Evolutionary conservation across 2,113 vertebrate genomes (phyloP), one percentile per base, ranked within the genome.

Genomic region (Murina feae): DNA sequence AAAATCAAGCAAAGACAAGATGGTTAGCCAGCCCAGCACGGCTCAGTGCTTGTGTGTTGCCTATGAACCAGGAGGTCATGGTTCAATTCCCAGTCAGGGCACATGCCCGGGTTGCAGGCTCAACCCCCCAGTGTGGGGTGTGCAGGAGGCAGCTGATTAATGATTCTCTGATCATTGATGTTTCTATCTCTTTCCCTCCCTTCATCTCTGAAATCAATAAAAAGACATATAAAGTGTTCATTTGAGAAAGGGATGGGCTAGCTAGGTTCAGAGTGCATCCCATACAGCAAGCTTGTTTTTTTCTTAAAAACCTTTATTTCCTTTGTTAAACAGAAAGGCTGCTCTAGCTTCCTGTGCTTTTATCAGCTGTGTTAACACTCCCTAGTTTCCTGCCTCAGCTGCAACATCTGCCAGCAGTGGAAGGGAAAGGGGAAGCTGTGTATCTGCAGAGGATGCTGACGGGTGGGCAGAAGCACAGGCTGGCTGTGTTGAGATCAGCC

Each of bases 341-440:
- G 53, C 76, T 39, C 65, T 84, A 53, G 89, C 66, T 97, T 97
- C 95, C 92, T 81, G 90, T 4, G 55, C 83, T 87, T 95, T 93
- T 94, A 97, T 96, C 96, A 93, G 95, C 94, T 93, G 60, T 82
- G 90, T 78, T 91, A 87, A 86, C 30, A 58, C 35, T 30, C 79
- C 71, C 76, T 23, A 23, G 85, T 91, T 96, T 97, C 97, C 97
- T 97, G 94, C 81, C 78, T 21, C 49, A 82, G 93, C 75, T 85
- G 78, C 53, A 85, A 35, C 86, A 78, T 93, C 53, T 96, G 93
- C 87, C 69, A 79, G 68, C 66, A 69, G 60, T 84, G 83, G 94
- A 97, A 93, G 55, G 55, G 83, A 89, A 82, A 96, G 49, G 21
- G 91, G 97, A 97, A 97, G 84, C 85, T 66, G 75, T 14, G 0